These are phyloP conservation scores for Melipona quadrifasciata DNA, from an alignment of 1,140 invertebrate genomes.

Conservation along the genomic window DNA sequence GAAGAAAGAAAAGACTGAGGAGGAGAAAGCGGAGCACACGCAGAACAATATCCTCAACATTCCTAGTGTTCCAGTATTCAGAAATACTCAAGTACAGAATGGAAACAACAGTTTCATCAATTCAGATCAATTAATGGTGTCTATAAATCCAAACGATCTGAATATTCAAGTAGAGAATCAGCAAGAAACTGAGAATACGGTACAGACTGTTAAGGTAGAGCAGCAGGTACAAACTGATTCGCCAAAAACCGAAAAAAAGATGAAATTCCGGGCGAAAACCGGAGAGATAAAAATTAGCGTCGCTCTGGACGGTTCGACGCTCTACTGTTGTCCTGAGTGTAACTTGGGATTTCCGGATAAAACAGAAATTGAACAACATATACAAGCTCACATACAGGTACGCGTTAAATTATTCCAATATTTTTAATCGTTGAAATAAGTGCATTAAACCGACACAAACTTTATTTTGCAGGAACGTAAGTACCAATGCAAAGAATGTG, in stretches of 20 bases:
- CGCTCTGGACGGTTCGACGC: constrained; percentile 76
- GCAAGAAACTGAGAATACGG: constrained; percentile 67
- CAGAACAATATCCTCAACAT: constrained; percentile 80
- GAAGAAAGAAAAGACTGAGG: constrained; percentile 75
- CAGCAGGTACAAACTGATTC: constrained; percentile 75
- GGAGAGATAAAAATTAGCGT: constrained; percentile 80
- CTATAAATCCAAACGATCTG: constrained; percentile 75
- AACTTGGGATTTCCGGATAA: constrained; percentile 78
- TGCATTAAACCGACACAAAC: not conserved
- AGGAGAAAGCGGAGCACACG: constrained; percentile 74
- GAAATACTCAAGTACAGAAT: constrained; percentile 74
- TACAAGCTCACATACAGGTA: constrained; percentile 79
- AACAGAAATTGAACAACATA: constrained; percentile 78
- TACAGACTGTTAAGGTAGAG: constrained; percentile 71
- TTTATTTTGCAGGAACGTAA: constrained; percentile 76
- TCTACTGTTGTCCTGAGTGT: constrained; percentile 81
- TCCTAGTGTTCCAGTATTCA: constrained; percentile 76
- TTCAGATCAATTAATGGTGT: constrained; percentile 72
- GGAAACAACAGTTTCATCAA: constrained; percentile 71
- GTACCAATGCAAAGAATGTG: constrained; percentile 80
- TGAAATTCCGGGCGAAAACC: constrained; percentile 80
- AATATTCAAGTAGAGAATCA: constrained; percentile 72
- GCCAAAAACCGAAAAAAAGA: constrained; percentile 78
- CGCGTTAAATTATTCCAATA: not conserved
- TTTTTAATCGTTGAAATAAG: not conserved